Evolutionary conservation across 2,888 invertebrate species (phyloP).

Genomic region (Mesoligia furuncula): DNA sequence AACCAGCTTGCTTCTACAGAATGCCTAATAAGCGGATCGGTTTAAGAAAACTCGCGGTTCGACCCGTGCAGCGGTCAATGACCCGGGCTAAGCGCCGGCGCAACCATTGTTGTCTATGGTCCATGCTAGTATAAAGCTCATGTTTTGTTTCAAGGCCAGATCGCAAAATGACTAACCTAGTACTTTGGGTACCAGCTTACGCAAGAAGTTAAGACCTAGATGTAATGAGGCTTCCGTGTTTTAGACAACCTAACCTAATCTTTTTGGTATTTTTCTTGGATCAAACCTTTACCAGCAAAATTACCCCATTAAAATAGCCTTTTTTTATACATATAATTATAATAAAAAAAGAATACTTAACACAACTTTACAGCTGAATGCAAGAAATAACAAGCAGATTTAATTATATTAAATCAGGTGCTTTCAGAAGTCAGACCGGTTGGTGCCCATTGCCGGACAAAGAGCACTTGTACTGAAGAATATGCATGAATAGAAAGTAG

Average conservation of each 20-base stretch:
- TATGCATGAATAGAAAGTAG: constrained; percentile 66
- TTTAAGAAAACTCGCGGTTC: constrained; percentile 88
- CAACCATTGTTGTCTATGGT: constrained; percentile 86
- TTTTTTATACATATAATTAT: background rate
- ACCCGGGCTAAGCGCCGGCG: constrained; percentile 84
- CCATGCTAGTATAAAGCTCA: constrained; percentile 73
- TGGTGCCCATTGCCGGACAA: constrained; percentile 58
- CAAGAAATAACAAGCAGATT: constrained; percentile 47
- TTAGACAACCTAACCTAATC: constrained; percentile 1
- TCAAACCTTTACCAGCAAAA: constrained; percentile 10
- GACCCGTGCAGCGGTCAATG: constrained; percentile 84
- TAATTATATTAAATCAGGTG: constrained; percentile 66
- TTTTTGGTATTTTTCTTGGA: constrained; percentile 4
- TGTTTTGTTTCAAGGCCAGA: constrained; percentile 78
- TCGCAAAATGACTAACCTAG: constrained; percentile 65
- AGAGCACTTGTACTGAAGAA: constrained; percentile 63
- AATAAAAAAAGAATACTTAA: background rate
- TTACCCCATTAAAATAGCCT: background rate
- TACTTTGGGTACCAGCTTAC: constrained; percentile 40
- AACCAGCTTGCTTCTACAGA: constrained; percentile 76
- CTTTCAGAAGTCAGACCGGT: constrained; percentile 63
- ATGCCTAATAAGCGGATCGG: constrained; percentile 88
- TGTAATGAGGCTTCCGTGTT: constrained; percentile 7
- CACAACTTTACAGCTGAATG: constrained; percentile 12
- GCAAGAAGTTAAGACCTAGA: constrained; percentile 20